Conservation (phyloP, 2,797 vertebrate species). For the Erethizon dorsatum region DNA sequence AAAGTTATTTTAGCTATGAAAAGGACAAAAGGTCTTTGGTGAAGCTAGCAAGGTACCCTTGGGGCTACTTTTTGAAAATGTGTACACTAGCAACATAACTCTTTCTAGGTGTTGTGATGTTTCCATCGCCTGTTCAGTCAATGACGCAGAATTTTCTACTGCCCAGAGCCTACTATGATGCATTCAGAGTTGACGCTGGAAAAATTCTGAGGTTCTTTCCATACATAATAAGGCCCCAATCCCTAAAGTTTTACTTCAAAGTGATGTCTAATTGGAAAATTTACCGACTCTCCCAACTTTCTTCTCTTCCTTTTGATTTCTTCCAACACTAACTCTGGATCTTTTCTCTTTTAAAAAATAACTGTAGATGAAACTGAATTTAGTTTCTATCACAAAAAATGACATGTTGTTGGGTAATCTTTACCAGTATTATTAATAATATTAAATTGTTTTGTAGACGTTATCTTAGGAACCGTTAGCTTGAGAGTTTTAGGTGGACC, state of each 20-base stretch:
- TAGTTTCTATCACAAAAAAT: conserved; percentile 23
- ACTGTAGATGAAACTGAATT: neutral
- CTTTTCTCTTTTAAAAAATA: conserved; percentile 43
- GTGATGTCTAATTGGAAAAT: conserved; percentile 7
- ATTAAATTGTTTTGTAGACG: neutral
- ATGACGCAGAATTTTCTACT: neutral
- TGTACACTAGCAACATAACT: neutral
- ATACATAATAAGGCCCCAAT: neutral
- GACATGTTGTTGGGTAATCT: neutral
- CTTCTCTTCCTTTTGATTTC: conserved; percentile 4
- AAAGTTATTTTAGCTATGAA: neutral
- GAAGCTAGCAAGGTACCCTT: neutral
- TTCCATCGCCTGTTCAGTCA: neutral
- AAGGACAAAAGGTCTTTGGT: conserved; percentile 40
- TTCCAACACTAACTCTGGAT: neutral
- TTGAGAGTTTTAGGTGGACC: neutral
- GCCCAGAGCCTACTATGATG: neutral
- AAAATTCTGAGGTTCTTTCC: neutral
- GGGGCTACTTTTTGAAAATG: neutral
- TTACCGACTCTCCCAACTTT: neutral
- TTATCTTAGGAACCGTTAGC: neutral
- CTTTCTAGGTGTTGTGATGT: neutral
- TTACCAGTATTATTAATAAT: neutral
- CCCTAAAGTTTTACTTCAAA: neutral
- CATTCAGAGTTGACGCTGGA: neutral